phyloP scores from a whole-genome alignment of 1,140 invertebrate genomes.

The Phortica variegata region DNA sequence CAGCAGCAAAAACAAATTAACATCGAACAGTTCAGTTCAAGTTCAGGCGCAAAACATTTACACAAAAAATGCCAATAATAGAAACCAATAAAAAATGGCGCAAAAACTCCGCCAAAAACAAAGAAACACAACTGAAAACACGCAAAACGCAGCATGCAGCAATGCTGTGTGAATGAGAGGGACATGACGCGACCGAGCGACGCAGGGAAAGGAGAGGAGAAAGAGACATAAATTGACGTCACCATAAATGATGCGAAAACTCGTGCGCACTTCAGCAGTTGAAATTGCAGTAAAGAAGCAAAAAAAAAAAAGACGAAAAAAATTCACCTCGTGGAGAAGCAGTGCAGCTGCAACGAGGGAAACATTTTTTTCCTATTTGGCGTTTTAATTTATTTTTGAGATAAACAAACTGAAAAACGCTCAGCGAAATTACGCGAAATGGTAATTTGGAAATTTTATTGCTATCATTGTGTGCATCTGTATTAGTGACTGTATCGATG shows the following conservation, averaged over 20 bases:
- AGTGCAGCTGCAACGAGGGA: too few species aligned
- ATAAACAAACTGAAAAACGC: too few species aligned
- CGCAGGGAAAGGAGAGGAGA: too few species aligned
- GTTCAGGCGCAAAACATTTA: constrained; percentile 27
- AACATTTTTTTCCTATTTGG: too few species aligned
- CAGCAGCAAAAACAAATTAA: not conserved
- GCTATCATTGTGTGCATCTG: constrained; percentile 7
- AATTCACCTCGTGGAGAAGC: too few species aligned
- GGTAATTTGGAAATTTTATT: constrained; percentile 10
- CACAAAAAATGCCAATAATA: constrained; percentile 47
- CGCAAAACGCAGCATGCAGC: constrained; percentile 1
- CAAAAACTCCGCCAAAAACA: constrained; percentile 3
- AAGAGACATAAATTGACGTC: constrained; percentile 33
- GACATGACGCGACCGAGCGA: not conserved
- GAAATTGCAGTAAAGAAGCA: constrained; percentile 9
- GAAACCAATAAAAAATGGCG: constrained; percentile 39
- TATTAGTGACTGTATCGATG: constrained; percentile 17
- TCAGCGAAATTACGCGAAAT: constrained; percentile 10
- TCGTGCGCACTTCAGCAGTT: too few species aligned
- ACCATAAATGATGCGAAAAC: constrained; percentile 26
- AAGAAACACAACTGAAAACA: constrained; percentile 1
- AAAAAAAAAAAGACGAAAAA: too few species aligned
- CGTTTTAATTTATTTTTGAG: constrained; percentile 20
- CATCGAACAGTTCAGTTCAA: constrained; percentile 37
- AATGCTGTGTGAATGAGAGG: constrained; percentile 21